These are phyloP conservation scores for Microcebus tavaratra DNA, from an alignment of 2,113 vertebrate species.

Conservation along the genomic window DNA sequence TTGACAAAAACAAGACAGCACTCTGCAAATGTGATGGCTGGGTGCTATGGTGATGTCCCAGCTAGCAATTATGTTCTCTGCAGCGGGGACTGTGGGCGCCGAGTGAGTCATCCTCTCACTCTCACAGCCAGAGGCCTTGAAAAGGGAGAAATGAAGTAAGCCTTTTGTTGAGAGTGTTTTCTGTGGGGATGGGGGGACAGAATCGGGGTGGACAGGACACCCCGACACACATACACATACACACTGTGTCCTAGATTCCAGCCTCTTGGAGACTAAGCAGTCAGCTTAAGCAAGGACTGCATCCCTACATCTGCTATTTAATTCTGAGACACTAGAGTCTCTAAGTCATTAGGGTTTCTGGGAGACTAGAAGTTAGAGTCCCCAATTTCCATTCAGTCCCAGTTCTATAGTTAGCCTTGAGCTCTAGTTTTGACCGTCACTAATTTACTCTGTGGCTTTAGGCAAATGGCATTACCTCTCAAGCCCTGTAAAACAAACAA, in stretches of 20 bases:
- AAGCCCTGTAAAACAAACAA: neutral
- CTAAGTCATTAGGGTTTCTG: neutral
- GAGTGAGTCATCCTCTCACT: conserved; percentile 66
- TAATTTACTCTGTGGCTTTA: conserved; percentile 9
- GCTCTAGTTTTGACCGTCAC: neutral
- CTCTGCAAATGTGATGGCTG: conserved; percentile 66
- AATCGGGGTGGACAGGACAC: neutral
- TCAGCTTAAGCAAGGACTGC: neutral
- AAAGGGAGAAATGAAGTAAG: conserved; percentile 57
- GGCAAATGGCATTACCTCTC: neutral
- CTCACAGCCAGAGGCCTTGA: conserved; percentile 58
- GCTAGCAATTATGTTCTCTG: conserved; percentile 64
- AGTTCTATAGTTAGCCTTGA: neutral
- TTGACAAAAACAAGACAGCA: conserved; percentile 62
- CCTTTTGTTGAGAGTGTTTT: neutral
- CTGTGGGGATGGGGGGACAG: neutral
- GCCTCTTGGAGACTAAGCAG: neutral
- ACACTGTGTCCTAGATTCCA: neutral
- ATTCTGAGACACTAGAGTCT: neutral
- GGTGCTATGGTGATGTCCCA: conserved; percentile 68
- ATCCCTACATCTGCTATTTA: neutral
- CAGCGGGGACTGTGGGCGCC: neutral
- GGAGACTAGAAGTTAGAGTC: neutral
- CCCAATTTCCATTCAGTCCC: neutral
- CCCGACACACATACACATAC: neutral